Evolutionary conservation across 2,888 invertebrate species (phyloP), one percentile per base, ranked within the genome.

Genomic region (Emmelina monodactyla): DNA sequence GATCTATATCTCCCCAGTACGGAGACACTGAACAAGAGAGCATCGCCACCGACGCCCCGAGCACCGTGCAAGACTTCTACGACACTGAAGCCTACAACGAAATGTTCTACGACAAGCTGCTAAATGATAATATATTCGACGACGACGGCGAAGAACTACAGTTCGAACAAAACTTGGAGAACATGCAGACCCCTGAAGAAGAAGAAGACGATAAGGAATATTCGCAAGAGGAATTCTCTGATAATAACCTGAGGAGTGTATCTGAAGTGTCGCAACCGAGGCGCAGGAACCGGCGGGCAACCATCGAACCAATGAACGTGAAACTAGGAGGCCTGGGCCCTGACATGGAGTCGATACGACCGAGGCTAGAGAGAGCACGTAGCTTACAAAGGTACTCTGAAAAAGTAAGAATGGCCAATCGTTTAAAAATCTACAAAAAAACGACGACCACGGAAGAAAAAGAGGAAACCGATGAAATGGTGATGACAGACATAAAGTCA

Each of bases 341-440:
- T 11, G 79, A 79, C 38, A 44, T 70, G 37, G 73, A 76, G 42
- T 62, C 58, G 31, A 73, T 78, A 10, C 71, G 62, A 44, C 79
- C 79, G 12, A 61, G 75, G 38, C 43, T 78, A 28, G 76, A 78
- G 46, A 61, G 79, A 57, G 78, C 79, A 31, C 58, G 71, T 43
- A 76, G 79, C 35, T 58, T 79, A 15, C 79, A 79, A 50, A 63
- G 79, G 43, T 79, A 79, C 50, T 79, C 79, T 2, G 79, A 79
- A 50, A 75, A 66, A 42, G 71, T 79, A 0, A 59, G 79, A 45
- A 75, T 73, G 69, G 75, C 72, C 50, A 79, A 79, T 42, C 57
- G 75, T 13, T 48, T 76, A 2, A 68, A 53, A 50, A 75, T 79
- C 41, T 79, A 79, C 38, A 78, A 72, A 45, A 69, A 61, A 33